Evolutionary conservation across 2,113 vertebrate species (phyloP).

Genomic region (Rhizomys pruinosus): DNA sequence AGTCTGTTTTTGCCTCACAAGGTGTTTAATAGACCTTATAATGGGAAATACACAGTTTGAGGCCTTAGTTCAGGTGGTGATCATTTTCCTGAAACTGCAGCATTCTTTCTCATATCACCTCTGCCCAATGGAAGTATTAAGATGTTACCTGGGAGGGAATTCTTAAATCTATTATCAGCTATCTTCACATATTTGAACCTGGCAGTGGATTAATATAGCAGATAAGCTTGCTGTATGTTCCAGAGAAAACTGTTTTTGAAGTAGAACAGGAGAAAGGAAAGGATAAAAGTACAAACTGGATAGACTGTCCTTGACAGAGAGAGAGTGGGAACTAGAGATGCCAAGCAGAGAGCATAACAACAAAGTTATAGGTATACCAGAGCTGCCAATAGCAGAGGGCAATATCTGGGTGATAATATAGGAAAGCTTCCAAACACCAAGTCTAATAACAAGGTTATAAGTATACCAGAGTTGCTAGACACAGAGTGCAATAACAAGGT

Average conservation of each 20-base stretch:
- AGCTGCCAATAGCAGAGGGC: background rate
- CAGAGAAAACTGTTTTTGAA: slow-evolving; percentile 5
- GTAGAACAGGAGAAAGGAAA: background rate
- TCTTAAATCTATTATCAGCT: slow-evolving; percentile 40
- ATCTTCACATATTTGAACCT: background rate
- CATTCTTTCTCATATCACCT: background rate
- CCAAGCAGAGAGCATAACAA: background rate
- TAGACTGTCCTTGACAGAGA: background rate
- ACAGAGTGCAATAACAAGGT: too few relatives aligned
- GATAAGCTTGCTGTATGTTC: background rate
- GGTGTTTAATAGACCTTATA: background rate
- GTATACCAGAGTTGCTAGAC: background rate
- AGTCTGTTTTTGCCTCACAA: background rate
- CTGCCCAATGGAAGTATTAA: background rate
- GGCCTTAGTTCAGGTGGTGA: background rate
- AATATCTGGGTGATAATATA: background rate
- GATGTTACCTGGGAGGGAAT: background rate
- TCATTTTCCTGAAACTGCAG: background rate
- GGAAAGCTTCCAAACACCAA: too few relatives aligned
- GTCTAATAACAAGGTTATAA: background rate
- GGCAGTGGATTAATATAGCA: background rate
- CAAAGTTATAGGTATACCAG: too few relatives aligned
- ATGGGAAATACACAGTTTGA: background rate
- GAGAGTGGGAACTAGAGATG: background rate
- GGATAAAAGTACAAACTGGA: background rate